Base-by-base conservation (phyloP, 2,888 invertebrate species). In the Ligdia adustata region DNA sequence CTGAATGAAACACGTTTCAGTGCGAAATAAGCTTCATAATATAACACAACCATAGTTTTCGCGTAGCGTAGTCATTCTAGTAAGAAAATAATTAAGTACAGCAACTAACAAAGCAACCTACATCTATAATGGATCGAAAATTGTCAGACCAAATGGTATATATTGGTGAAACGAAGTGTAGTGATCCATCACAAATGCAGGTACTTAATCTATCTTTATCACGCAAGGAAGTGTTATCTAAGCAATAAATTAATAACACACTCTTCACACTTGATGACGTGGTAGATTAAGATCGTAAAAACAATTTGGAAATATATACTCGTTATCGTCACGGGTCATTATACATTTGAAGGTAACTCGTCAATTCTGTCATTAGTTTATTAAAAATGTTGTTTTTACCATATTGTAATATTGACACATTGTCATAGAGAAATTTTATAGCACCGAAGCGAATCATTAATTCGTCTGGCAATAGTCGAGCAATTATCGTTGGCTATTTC, bases 191-290 rank as follows among this genome's bases (percentile, higher is more conserved):
- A 53, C 31, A 53, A 37, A 34, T 50, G n/a, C n/a, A n/a, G n/a
- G 26, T 39, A 38, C 48, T 50, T 55, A 55, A 56, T 61, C 42
- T 49, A 47, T 51, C 54, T 52, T 39, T 51, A 52, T 49, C 56
- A 61, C 52, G 56, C 58, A 45, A 50, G 49, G 47, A 56, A 45
- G 55, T 49, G 51, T 50, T 55, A 56, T 56, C 55, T 47, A 50
- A 43, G 42, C 48, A 37, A 50, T 53, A 60, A 52, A 60, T 49
- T 41, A 54, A 52, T 59, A 52, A 45, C 16, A 45, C 39, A 52
- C 45, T 42, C 45, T 42, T 52, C 41, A 50, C 46, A 42, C 38
- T 13, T 46, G 43, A 47, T 42, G 55, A 48, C 29, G 50, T 52
- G 40, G 6, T 32, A 31, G 20, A 38, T 41, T 42, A 51, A 28